Evolutionary conservation across 2,888 invertebrate genomes (phyloP), one percentile per base, ranked within the genome.

Genomic region (Diplazon laetatorius): DNA sequence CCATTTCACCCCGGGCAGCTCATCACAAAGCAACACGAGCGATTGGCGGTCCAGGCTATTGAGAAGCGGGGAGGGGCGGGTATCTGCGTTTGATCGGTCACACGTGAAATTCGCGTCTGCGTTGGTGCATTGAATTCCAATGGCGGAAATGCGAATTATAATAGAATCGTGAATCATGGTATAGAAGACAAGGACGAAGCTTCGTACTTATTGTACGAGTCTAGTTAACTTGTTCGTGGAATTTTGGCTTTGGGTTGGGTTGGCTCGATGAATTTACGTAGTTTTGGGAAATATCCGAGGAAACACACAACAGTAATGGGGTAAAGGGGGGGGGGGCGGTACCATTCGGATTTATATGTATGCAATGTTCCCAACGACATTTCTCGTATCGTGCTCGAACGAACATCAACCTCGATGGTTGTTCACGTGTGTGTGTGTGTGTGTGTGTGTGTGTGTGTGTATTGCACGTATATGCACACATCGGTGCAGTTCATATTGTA

Each of bases 11-110:
- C 4, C 8, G 37, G 37, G 1, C 37, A 1, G 10, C 12, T 10
- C 8, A 37, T 37, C 42, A n/a, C 42, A 2, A 42, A 42, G 42
- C 42, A 12, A 42, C 42, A n/a, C 42, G 14, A 20, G 14, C 30
- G 30, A 14, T 9, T 25, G 8, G 52, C 22, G 52, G 25, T 48
- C 9, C 1, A 52, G n/a, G 65, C 42, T 22, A 25, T 39, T 52
- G 46, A n/a, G n/a, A n/a, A n/a, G n/a, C n/a, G n/a, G n/a, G n/a
- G n/a, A n/a, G n/a, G n/a, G n/a, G n/a, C n/a, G n/a, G 39, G 35
- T 18, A 65, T 60, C 69, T 76, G 52, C 78, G 57, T 76, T 75
- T 66, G 65, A 80, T 77, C 70, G 68, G 63, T 46, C 65, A 74
- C 50, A 62, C 62, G 68, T 69, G 20, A 48, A 60, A 25, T 16